A percentile compares a stretch with the other conserved stretches of the same genome.
Conservation (phyloP, 2,113 vertebrate genomes). For the Caloenas nicobarica region DNA sequence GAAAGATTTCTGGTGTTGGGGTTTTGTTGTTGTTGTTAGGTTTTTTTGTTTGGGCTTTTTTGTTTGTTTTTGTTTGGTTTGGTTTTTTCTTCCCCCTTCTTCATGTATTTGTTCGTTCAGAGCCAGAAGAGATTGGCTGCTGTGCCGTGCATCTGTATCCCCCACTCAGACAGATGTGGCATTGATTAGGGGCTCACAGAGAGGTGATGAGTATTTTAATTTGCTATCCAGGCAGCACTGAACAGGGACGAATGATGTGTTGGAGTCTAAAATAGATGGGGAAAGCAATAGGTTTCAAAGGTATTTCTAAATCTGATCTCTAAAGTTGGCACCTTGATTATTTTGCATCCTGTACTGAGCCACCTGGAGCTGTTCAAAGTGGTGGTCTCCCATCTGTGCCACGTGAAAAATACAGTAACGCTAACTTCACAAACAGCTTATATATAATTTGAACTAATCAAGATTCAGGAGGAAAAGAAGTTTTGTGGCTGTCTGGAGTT, state of each 20-base stretch:
- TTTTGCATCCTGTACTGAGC: background rate
- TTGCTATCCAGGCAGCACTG: background rate
- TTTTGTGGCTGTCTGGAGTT: background rate
- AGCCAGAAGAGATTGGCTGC: background rate
- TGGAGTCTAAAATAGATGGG: background rate
- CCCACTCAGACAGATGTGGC: fast-evolving
- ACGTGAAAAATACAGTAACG: background rate
- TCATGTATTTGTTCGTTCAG: background rate
- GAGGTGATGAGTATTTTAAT: background rate
- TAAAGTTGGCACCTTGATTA: background rate
- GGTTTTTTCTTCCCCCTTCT: background rate
- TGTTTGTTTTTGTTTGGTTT: too few species aligned
- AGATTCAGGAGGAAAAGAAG: background rate
- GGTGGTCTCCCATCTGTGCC: background rate
- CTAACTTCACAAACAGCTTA: background rate
- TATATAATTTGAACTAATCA: background rate
- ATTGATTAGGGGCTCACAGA: background rate
- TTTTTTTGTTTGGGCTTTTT: background rate
- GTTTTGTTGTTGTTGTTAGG: background rate
- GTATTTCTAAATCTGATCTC: background rate
- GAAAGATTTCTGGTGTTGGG: too few species aligned
- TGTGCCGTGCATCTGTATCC: background rate
- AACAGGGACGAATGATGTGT: background rate
- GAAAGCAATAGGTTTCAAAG: background rate
- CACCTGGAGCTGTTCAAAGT: background rate